Conservation (phyloP, 2,888 invertebrate species). For the Limnephilus marmoratus region DNA sequence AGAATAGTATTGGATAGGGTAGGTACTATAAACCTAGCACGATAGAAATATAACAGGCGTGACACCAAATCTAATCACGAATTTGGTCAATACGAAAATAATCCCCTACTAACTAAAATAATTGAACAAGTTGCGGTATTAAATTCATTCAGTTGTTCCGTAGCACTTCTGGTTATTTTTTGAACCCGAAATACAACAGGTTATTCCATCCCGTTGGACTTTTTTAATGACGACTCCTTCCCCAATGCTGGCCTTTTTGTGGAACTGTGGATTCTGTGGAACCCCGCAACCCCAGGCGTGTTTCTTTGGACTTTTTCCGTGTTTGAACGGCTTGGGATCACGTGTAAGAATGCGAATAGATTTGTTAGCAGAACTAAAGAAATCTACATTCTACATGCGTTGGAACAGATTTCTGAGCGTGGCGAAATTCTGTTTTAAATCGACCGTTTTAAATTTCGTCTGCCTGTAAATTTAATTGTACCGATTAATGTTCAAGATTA, state of each 20-base stretch:
- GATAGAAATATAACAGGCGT: too few relatives aligned
- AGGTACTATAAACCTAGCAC: too few relatives aligned
- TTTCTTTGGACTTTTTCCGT: background rate
- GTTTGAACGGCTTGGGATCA: background rate
- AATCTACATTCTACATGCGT: background rate
- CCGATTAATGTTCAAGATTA: too few relatives aligned
- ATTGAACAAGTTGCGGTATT: background rate
- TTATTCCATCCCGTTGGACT: slow-evolving; percentile 51
- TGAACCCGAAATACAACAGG: slow-evolving; percentile 28
- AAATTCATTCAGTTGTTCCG: background rate
- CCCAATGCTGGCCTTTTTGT: background rate
- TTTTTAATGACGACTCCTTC: slow-evolving; percentile 42
- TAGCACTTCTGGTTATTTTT: background rate
- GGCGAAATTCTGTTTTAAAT: too few relatives aligned
- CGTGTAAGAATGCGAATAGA: background rate
- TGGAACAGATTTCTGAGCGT: too few relatives aligned
- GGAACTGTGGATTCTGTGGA: background rate
- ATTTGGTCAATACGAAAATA: background rate
- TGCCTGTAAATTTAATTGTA: too few relatives aligned
- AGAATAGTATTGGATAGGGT: too few relatives aligned
- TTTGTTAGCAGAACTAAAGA: background rate
- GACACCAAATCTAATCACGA: too few relatives aligned
- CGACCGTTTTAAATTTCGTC: too few relatives aligned
- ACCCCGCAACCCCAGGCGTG: background rate
- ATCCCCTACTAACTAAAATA: background rate